Evolutionary conservation across 2,888 invertebrate species (phyloP).

Genomic region (Kuschelorhynchus macadamiae): DNA sequence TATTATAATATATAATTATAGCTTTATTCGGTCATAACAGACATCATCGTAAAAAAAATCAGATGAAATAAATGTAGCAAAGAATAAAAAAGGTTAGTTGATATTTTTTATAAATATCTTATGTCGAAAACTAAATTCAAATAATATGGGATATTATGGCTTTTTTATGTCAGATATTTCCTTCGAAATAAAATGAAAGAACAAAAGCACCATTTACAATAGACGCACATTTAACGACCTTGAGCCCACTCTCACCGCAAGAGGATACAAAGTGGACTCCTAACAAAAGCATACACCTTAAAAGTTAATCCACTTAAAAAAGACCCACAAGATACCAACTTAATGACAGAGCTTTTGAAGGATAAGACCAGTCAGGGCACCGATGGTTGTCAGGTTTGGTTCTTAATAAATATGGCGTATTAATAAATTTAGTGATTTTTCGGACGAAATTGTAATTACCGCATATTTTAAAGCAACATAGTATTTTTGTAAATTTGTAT

Average conservation of each 20-base stretch:
- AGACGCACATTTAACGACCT: slow-evolving; percentile 50
- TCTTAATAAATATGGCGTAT: slow-evolving; percentile 15
- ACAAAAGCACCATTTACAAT: slow-evolving; percentile 51
- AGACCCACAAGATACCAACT: slow-evolving; percentile 63
- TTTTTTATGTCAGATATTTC: neutral
- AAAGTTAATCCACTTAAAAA: slow-evolving; percentile 68
- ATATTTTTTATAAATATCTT: too few species aligned
- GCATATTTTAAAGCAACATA: too few species aligned
- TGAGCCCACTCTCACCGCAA: slow-evolving; percentile 54
- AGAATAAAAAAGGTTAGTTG: too few species aligned
- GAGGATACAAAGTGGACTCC: slow-evolving; percentile 56
- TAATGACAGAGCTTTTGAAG: slow-evolving; percentile 59
- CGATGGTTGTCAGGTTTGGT: slow-evolving; percentile 16
- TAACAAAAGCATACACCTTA: slow-evolving; percentile 59
- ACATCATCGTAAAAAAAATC: too few species aligned
- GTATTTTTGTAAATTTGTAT: too few species aligned
- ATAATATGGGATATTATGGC: neutral
- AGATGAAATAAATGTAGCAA: too few species aligned
- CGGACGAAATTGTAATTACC: too few species aligned
- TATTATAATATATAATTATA: too few species aligned
- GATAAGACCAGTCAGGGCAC: slow-evolving; percentile 27
- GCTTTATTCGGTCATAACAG: too few species aligned
- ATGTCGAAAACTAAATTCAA: too few species aligned
- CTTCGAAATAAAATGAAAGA: slow-evolving; percentile 16
- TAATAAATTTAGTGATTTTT: neutral